phyloP scores from a whole-genome alignment of 2,113 vertebrate genomes.

The Poeciliopsis occidentalis region DNA sequence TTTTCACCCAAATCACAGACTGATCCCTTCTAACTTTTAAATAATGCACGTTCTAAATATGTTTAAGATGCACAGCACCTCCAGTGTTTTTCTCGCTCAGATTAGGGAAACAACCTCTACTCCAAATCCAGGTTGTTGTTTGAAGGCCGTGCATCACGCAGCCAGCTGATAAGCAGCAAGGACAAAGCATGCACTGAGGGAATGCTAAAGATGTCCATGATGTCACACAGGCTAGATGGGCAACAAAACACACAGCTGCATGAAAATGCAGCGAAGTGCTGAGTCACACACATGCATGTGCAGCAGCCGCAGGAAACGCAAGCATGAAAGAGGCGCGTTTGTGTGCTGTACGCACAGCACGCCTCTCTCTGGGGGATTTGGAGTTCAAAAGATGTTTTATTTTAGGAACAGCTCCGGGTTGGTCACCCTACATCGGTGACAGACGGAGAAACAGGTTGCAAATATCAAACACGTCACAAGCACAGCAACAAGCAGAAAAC shows the following conservation, averaged over 20 bases:
- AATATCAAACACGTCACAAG: conserved; percentile 60
- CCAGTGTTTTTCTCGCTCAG: neutral
- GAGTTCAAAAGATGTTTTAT: conserved; percentile 70
- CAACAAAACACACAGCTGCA: conserved; percentile 28
- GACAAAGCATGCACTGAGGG: conserved; percentile 15
- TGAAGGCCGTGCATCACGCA: conserved; percentile 7
- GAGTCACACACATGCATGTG: conserved; percentile 16
- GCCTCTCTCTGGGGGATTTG: conserved; percentile 46
- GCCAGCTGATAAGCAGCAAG: conserved; percentile 30
- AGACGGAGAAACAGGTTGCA: conserved; percentile 72
- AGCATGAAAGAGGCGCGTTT: neutral
- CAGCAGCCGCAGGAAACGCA: conserved; percentile 9
- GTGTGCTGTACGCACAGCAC: neutral
- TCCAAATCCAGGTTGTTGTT: conserved; percentile 17
- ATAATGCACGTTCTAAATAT: neutral
- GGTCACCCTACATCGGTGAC: conserved; percentile 60
- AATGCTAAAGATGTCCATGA: conserved; percentile 18
- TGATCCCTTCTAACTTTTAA: too few relatives aligned
- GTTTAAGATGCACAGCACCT: neutral
- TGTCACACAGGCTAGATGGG: conserved; percentile 9
- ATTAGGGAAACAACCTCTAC: neutral
- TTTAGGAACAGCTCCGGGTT: conserved; percentile 66
- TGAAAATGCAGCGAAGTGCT: conserved; percentile 17
- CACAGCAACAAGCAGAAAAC: conserved; percentile 19
- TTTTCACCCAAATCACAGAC: too few relatives aligned